A percentile compares a stretch with the other conserved stretches of the same genome.
These are phyloP conservation scores for Atta cephalotes DNA, from an alignment of 1,140 invertebrate genomes.

Conservation along the genomic window DNA sequence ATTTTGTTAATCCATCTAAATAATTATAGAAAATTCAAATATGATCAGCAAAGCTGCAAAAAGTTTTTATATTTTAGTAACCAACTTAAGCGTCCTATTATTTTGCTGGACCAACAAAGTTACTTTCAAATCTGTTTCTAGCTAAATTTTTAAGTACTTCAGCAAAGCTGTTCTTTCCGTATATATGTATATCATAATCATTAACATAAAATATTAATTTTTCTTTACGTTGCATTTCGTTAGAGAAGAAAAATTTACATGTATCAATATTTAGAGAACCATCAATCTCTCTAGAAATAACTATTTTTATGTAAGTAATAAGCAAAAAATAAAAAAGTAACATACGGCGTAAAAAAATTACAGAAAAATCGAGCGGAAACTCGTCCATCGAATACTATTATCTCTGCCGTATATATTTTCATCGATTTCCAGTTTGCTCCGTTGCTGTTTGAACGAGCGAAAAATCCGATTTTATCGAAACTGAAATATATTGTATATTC, in stretches of 20 bases:
- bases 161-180: too few species aligned
- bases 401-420: background rate
- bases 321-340: background rate
- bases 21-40: too few species aligned
- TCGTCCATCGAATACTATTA: constrained; percentile 22
- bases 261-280: constrained; percentile 1
- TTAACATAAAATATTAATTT: background rate
- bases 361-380: background rate
- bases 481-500: constrained; percentile 44
- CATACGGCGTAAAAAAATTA: background rate
- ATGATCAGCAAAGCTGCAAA: too few species aligned
- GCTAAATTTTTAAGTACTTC: too few species aligned
- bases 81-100: too few species aligned
- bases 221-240: background rate
- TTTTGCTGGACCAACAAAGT: too few species aligned
- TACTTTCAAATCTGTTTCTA: too few species aligned
- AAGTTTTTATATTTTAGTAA: too few species aligned
- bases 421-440: constrained; percentile 37
- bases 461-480: constrained; percentile 44
- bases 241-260: background rate
- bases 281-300: constrained; percentile 13
- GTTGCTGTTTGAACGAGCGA: constrained; percentile 29
- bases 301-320: background rate
- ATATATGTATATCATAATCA: too few species aligned
- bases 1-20: too few species aligned